These are phyloP conservation scores for Mactra quadrangularis DNA, from an alignment of 1,140 invertebrate genomes.

Conservation along the genomic window DNA sequence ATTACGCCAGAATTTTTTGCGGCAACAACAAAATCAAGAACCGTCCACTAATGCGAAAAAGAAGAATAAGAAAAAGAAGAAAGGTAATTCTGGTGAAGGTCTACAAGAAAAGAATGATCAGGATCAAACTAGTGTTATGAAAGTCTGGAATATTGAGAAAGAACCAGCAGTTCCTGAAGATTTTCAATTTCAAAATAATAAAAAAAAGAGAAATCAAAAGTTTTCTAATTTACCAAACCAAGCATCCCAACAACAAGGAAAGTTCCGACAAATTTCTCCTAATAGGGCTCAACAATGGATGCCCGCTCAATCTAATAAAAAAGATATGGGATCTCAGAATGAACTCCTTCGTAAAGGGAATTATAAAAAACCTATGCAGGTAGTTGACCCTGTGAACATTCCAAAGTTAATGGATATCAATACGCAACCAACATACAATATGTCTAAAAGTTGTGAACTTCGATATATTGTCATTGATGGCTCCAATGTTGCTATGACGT, in stretches of 20 bases:
- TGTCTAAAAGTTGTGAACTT: slow-evolving; percentile 82
- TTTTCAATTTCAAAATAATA: slow-evolving; percentile 18
- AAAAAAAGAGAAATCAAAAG: neutral
- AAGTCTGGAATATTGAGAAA: slow-evolving; percentile 43
- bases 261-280: slow-evolving; percentile 37
- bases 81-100: slow-evolving; percentile 32
- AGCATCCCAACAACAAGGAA: neutral
- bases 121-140: slow-evolving; percentile 69
- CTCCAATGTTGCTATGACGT: slow-evolving; percentile 99
- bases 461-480: slow-evolving; percentile 97
- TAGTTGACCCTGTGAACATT: slow-evolving; percentile 32
- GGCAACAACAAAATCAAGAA: neutral
- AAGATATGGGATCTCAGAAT: neutral
- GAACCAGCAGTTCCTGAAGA: neutral
- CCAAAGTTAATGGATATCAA: slow-evolving; percentile 9
- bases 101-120: neutral
- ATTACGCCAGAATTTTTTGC: slow-evolving; percentile 64
- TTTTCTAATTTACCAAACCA: neutral
- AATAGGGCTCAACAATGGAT: neutral
- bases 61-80: slow-evolving; percentile 37
- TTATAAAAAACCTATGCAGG: slow-evolving; percentile 35
- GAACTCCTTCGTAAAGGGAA: slow-evolving; percentile 5
- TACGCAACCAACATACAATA: neutral
- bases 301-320: neutral
- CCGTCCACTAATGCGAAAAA: slow-evolving; percentile 6